These are phyloP conservation scores for Palaemon carinicauda DNA, from an alignment of 1,140 invertebrate genomes.

Conservation along the genomic window DNA sequence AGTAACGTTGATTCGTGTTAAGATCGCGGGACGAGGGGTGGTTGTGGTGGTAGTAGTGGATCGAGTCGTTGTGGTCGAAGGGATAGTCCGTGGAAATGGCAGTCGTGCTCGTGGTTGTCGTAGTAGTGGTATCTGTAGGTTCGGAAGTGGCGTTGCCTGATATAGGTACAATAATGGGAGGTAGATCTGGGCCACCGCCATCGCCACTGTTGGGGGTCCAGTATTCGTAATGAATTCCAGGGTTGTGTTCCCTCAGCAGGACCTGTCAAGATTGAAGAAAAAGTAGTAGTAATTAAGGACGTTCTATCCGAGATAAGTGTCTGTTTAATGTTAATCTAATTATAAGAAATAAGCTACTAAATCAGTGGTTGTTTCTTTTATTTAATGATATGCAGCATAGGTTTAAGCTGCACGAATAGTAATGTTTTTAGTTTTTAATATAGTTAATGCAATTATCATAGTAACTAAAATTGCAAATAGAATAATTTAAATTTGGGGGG, in stretches of 20 bases:
- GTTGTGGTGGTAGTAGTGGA: not conserved
- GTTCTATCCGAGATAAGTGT: too few species aligned
- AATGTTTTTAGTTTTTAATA: too few species aligned
- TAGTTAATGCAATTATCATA: too few species aligned
- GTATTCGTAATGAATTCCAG: conserved; percentile 33
- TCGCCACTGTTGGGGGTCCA: conserved; percentile 20
- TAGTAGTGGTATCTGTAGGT: not conserved
- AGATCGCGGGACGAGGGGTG: conserved; percentile 3
- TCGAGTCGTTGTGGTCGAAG: not conserved
- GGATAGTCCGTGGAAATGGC: not conserved
- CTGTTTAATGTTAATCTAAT: too few species aligned
- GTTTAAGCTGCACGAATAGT: too few species aligned
- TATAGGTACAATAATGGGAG: not conserved
- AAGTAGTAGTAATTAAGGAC: not conserved
- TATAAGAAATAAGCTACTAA: too few species aligned
- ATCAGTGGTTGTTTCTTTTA: too few species aligned
- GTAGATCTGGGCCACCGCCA: not conserved
- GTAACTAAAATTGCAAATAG: too few species aligned
- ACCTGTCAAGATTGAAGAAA: not conserved
- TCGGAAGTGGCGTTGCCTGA: not conserved
- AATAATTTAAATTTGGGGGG: too few species aligned
- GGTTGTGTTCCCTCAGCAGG: conserved; percentile 16
- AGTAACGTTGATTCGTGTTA: not conserved
- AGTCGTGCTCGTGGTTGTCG: not conserved
- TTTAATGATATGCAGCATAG: too few species aligned